Conservation (phyloP, 2,888 invertebrate species). For the Nipponacmea schrenckii region DNA sequence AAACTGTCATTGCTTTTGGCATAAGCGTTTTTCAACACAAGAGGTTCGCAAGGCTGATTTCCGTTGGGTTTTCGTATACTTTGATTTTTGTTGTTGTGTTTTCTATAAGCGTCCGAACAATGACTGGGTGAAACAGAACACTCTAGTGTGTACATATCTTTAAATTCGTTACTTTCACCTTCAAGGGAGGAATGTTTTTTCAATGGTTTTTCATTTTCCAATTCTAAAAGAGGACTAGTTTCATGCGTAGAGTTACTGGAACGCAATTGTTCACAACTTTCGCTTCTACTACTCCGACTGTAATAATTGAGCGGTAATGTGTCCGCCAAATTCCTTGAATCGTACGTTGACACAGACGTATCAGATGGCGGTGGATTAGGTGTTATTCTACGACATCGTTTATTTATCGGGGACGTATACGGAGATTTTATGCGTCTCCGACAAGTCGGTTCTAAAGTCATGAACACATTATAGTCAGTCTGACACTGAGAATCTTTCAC, state of each 20-base stretch:
- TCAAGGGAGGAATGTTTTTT: neutral
- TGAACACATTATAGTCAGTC: neutral
- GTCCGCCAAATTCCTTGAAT: neutral
- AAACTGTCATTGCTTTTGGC: conserved; percentile 2
- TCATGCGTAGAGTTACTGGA: neutral
- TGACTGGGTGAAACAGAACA: neutral
- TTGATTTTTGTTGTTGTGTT: neutral
- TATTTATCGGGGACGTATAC: neutral
- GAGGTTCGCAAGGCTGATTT: neutral
- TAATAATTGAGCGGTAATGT: neutral
- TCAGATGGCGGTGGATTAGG: neutral
- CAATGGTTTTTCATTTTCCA: neutral
- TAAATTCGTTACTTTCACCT: neutral
- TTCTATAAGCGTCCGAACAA: neutral
- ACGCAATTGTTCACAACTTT: neutral
- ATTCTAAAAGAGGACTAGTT: neutral
- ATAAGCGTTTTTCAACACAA: neutral
- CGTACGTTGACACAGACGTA: neutral
- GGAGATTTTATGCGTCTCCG: neutral
- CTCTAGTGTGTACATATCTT: neutral
- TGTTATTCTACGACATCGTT: neutral
- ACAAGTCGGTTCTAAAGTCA: conserved; percentile 1
- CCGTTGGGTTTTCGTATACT: neutral
- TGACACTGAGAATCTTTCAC: conserved; percentile 4
- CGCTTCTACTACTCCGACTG: neutral